Evolutionary conservation across 2,797 vertebrate species (phyloP), one percentile per base, ranked within the genome.

Genomic region (Emydoidea blandingii): DNA sequence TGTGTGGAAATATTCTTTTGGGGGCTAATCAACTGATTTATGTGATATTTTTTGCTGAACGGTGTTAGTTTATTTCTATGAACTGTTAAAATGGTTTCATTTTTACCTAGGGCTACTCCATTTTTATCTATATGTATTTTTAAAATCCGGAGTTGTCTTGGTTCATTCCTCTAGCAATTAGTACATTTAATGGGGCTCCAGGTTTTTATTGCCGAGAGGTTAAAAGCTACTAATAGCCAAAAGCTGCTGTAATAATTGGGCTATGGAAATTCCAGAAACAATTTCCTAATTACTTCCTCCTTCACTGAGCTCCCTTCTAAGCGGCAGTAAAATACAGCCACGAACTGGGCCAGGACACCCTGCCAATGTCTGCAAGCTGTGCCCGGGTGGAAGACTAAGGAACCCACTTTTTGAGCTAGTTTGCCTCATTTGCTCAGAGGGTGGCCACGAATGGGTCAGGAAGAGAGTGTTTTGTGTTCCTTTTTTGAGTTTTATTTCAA

Each of bases 201-300:
- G 5, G 27, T 88, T 78, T 76, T 87, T 81, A 49, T 1, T 85
- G 6, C 62, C 68, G 18, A 83, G 72, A 83, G 68, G 37, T 37
- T 86, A 11, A 84, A 91, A 23, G 15, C 4, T 4, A 5, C 10
- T 3, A 3, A 88, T 91, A 88, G 79, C 95, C 54, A 81, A 59
- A 81, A 82, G 78, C 62, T 89, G 72, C 79, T 10, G 1, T 44
- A 9, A 19, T 50, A 81, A 68, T 52, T 92, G 82, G 83, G 52
- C 79, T n/a, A 74, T 81, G 91, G 85, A 88, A 95, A 87, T 86
- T 49, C 86, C 82, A 92, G 84, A 25, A 86, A 56, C 49, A 12
- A 25, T 88, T 94, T 79, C 84, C 81, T 94, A 37, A 82, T 92
- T 81, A 27, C 59, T 94, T 83, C 85, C 78, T 86, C 49, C 68